Evolutionary conservation across 2,113 vertebrate genomes (phyloP), one percentile per base, ranked within the genome.

Genomic region (Callionymus lyra): DNA sequence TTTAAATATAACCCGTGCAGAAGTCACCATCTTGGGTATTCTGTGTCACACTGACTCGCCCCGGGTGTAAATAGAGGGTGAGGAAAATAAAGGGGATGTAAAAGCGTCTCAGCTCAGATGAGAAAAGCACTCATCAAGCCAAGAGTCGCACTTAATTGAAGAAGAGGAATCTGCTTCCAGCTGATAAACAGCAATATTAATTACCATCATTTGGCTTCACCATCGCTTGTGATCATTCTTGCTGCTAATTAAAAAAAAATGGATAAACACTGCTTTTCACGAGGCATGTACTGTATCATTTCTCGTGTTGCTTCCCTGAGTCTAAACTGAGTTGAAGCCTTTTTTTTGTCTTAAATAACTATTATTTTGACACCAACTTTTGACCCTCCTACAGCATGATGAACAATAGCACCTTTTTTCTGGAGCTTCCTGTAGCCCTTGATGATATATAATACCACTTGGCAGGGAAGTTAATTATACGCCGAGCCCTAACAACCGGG

Each of bases 381-480:
- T 53, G 63, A 79, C 89, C 89, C 90, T 88, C 89, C 88, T 87
- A 91, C 92, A 91, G 90, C 79, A 78, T 56, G 64, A 61, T 38
- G 65, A 84, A 90, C 85, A 89, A 89, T 77, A 65, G 63, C 70
- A 47, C 63, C 74, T 74, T 68, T 27, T 82, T 81, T 84, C 81
- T 85, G 79, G 68, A 77, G 82, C 79, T 89, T 86, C 84, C 83
- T 85, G 49, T 62, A 68, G 78, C 59, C 63, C 59, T 51, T 82
- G 77, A 85, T 89, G 82, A 84, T 85, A 85, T 80, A 82, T 88
- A 90, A 91, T 90, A 85, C 82, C 73, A 87, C 87, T 87, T 91
- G 90, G 88, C 90, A 93, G 86, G 70, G 77, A 79, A 76, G 77
- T 89, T 94, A 93, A 94, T 94, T 97, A 91, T 89, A 88, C 87